These are phyloP conservation scores for Parelbella ahira DNA, from an alignment of 2,888 invertebrate genomes.

Conservation along the genomic window DNA sequence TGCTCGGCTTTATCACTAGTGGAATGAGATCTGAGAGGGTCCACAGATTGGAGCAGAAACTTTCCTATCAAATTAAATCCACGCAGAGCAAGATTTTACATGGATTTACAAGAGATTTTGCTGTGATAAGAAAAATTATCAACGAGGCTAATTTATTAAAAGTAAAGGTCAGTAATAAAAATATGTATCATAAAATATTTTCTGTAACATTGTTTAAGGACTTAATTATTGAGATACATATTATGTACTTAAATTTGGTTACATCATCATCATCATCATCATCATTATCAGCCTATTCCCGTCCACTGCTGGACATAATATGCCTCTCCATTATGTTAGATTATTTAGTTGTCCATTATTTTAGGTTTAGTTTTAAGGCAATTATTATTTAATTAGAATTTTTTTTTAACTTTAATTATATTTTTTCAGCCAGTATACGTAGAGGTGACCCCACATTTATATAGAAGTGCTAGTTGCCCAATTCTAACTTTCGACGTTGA, in stretches of 20 bases:
- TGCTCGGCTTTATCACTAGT: conserved; percentile 90
- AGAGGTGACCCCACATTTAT: conserved; percentile 69
- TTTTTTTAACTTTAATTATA: too few relatives aligned
- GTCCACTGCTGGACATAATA: too few relatives aligned
- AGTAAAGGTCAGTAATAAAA: conserved; percentile 83
- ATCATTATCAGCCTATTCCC: too few relatives aligned
- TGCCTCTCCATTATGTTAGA: too few relatives aligned
- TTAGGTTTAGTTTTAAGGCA: too few relatives aligned
- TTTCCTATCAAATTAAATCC: conserved; percentile 87
- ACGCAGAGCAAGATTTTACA: conserved; percentile 89
- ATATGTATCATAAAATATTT: too few relatives aligned
- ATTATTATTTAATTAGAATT: too few relatives aligned
- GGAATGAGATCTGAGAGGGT: conserved; percentile 88
- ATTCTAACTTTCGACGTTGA: conserved; percentile 84
- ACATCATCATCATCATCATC: too few relatives aligned
- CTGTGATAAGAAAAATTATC: conserved; percentile 85
- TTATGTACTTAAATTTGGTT: too few relatives aligned
- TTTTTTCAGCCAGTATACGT: conserved; percentile 92
- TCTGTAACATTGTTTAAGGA: too few relatives aligned
- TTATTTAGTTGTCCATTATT: not conserved
- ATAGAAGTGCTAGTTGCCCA: conserved; percentile 85
- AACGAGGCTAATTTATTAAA: conserved; percentile 91
- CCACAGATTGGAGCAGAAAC: conserved; percentile 86
- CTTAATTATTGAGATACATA: too few relatives aligned
- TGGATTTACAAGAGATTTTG: conserved; percentile 87